Conservation (phyloP, 37 sponge, comb jelly and placozoan species). For the Petrosia ficiformis region DNA sequence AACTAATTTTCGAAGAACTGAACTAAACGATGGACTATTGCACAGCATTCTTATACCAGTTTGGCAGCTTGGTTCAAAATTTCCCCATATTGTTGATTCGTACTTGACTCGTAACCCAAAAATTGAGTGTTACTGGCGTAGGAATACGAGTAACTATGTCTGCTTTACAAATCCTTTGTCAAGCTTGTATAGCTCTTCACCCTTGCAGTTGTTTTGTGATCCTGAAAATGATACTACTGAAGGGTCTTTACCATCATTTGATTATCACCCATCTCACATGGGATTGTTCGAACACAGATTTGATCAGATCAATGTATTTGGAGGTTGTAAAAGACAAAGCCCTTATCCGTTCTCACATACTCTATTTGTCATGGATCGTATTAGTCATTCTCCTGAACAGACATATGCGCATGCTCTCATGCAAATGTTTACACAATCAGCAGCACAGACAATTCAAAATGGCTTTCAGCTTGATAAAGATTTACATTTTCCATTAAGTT, state of each 20-base stretch:
- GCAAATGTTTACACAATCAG: constrained; percentile 59
- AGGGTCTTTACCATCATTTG: constrained; percentile 15
- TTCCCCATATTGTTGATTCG: constrained; percentile 35
- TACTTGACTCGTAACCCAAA: constrained; percentile 44
- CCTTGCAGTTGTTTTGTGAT: constrained; percentile 49
- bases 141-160: constrained; percentile 48
- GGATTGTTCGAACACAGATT: constrained; percentile 49
- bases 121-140: constrained; percentile 62
- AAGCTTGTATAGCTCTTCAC: constrained; percentile 39
- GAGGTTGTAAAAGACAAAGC: constrained; percentile 44
- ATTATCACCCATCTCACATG: constrained; percentile 32
- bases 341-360: constrained; percentile 62
- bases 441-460: constrained; percentile 69
- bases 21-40: constrained; percentile 26
- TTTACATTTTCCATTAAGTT: constrained; percentile 52
- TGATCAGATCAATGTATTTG: constrained; percentile 65
- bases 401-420: constrained; percentile 54
- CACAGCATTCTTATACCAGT: constrained; percentile 28
- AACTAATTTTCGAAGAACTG: neutral
- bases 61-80: constrained; percentile 41
- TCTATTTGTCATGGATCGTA: constrained; percentile 28
- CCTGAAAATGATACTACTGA: neutral
- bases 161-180: constrained; percentile 36
- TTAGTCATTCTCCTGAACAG: constrained; percentile 27
- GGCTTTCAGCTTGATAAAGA: constrained; percentile 56